Conservation (phyloP, 2,113 vertebrate genomes). For the Prionailurus viverrinus region DNA sequence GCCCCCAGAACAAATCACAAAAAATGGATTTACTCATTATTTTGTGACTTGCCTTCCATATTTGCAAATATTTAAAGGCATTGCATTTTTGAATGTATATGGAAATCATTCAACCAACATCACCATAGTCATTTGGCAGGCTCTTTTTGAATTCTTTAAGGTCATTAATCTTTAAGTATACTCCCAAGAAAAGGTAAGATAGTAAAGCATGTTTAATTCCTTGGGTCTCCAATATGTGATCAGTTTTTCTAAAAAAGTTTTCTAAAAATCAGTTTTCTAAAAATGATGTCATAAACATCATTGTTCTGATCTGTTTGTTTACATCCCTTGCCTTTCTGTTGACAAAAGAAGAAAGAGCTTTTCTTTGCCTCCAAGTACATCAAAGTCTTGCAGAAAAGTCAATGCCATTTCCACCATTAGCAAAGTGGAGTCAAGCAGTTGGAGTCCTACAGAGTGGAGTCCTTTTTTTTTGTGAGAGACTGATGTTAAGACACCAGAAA, state of each 20-base stretch:
- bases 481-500: background rate
- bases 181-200: constrained; percentile 55
- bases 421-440: background rate
- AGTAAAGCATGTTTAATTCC: background rate
- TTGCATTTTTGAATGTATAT: background rate
- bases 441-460: background rate
- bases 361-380: constrained; percentile 22
- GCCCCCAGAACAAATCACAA: background rate
- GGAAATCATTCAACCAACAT: background rate
- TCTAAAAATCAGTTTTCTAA: background rate
- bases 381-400: background rate
- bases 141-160: constrained; percentile 33
- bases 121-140: background rate
- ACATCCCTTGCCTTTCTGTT: constrained; percentile 7
- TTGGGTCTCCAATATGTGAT: background rate
- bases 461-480: background rate
- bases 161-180: constrained; percentile 64
- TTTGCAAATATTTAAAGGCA: background rate
- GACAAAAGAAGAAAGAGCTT: background rate
- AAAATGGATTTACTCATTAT: background rate
- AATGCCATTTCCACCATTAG: background rate
- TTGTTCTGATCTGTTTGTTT: background rate
- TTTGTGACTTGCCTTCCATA: background rate
- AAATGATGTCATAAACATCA: background rate
- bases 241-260: background rate